Base-by-base conservation (phyloP, 2,888 invertebrate species). In the Drosophila cracens region DNA sequence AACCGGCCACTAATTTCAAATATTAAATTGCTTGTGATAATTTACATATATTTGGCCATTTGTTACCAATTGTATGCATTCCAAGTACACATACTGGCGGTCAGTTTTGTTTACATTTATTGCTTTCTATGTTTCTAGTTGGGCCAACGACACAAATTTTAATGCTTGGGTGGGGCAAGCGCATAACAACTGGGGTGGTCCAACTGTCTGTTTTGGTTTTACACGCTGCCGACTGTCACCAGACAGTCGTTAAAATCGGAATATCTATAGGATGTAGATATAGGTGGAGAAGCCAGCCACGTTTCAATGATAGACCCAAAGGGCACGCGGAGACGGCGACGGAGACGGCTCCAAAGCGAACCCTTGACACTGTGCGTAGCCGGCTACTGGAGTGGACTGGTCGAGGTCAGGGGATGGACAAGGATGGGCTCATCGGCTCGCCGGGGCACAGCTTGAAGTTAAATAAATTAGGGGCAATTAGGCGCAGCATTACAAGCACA, bases 381-480 rank as follows among this genome's bases (percentile, higher is more conserved):
- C 49, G 33, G 34, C 29, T 10, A 18, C 27, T 27, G 18, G 10
- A 5, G 27, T 18, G 29, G 49, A 27, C 18, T 27, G n/a, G 18
- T 11, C 16, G 46, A 36, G 33, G 38, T 18, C n/a, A 29, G 21
- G 27, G 13, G 31, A 27, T 31, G 25, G 29, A 0, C 25, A 7
- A 46, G 43, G 18, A 11, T 21, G n/a, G 56, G 18, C 52, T 54
- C 58, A 52, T n/a, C 43, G 51, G 38, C 59, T 51, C 36, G 60
- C 51, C 49, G 81, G 71, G 33, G 79, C 85, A 82, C 89, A 85
- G 90, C 86, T 88, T 88, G 89, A 90, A 86, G 89, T 86, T 89
- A 86, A 86, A 86, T 88, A 86, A 86, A 86, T 89, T 88, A 86
- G 86, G 81, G 85, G 86, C 90, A 85, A 85, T 85, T 85, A 85